These are phyloP conservation scores for Ageneiosus marmoratus DNA, from an alignment of 2,113 vertebrate species.

Conservation along the genomic window DNA sequence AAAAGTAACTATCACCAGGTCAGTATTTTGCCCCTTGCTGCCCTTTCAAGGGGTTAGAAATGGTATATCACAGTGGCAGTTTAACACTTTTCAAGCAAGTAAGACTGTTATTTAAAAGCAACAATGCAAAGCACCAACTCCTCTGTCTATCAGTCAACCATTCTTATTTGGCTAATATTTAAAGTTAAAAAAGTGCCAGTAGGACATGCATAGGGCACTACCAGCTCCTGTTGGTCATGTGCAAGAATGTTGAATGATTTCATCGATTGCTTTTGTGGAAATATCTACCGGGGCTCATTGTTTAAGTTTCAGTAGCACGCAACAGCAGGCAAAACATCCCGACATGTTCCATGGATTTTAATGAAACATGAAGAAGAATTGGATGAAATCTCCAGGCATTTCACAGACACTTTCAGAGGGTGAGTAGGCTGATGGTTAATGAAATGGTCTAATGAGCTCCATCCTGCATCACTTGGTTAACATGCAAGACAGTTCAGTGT, in stretches of 20 bases:
- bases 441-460: neutral
- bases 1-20: neutral
- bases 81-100: neutral
- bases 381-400: neutral
- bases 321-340: neutral
- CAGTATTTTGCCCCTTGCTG: neutral
- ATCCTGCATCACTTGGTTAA: neutral
- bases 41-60: neutral
- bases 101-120: neutral
- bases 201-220: neutral
- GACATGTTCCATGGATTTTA: neutral
- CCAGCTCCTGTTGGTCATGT: neutral
- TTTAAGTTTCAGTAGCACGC: neutral
- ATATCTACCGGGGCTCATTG: neutral
- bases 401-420: neutral
- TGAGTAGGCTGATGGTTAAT: conserved; percentile 13
- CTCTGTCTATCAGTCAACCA: neutral
- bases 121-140: neutral
- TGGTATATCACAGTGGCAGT: neutral
- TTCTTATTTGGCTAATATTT: neutral
- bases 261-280: neutral
- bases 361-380: neutral
- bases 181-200: too few species aligned
- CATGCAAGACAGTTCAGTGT: neutral
- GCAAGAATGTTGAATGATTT: neutral